Conservation (phyloP, 35 echinoderm and acorn worm species). For the Heliocidaris tuberculata region DNA sequence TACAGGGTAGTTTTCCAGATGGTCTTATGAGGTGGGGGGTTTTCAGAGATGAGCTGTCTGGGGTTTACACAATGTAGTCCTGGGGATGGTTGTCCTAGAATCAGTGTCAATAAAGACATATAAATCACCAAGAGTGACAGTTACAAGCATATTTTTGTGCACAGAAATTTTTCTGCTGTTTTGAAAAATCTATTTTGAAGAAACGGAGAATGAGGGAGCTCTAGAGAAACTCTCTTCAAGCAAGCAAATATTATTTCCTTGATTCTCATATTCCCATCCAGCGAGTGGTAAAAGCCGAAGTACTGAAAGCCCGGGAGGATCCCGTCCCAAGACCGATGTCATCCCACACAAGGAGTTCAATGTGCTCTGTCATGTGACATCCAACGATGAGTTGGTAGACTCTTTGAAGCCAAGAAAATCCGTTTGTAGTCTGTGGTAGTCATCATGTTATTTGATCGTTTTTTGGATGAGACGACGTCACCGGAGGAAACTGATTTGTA, state of each 20-base stretch:
- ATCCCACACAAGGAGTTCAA: slow-evolving; percentile 82
- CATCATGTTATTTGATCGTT: background rate
- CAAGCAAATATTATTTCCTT: slow-evolving; percentile 40
- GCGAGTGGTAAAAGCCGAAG: slow-evolving; percentile 94
- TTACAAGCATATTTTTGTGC: background rate
- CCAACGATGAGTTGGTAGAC: background rate
- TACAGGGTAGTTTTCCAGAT: background rate
- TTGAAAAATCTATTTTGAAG: background rate
- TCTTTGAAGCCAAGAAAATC: background rate
- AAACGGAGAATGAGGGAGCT: too few species aligned
- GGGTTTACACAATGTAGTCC: too few species aligned
- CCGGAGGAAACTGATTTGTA: background rate
- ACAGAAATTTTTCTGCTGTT: background rate
- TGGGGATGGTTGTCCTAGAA: too few species aligned
- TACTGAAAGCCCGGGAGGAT: slow-evolving; percentile 76
- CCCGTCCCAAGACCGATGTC: slow-evolving; percentile 62
- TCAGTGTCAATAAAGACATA: too few species aligned
- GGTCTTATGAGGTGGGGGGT: too few species aligned
- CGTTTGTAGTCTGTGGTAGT: background rate
- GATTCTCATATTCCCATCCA: slow-evolving; percentile 45
- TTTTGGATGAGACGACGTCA: background rate
- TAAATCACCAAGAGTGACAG: too few species aligned
- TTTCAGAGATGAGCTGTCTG: background rate
- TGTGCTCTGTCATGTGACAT: slow-evolving; percentile 87
- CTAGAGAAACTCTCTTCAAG: too few species aligned